phyloP scores from a whole-genome alignment of 2,113 vertebrate genomes.

The Trichechus manatus region DNA sequence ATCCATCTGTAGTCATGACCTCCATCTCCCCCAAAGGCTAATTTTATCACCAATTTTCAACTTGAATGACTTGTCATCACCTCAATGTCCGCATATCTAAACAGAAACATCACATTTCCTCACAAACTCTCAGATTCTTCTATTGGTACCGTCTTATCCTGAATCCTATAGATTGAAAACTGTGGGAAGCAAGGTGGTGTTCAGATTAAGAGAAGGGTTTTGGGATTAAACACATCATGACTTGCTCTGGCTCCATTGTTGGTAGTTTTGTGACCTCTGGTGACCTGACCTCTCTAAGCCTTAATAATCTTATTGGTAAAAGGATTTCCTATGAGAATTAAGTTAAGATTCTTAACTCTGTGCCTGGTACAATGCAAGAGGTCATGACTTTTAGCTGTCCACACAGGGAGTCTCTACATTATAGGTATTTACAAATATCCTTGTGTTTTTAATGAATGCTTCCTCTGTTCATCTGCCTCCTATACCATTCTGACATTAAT shows the following conservation, averaged over 20 bases:
- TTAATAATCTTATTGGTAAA: neutral
- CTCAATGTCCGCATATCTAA: neutral
- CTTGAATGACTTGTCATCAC: neutral
- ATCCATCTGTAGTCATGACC: neutral
- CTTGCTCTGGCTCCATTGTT: neutral
- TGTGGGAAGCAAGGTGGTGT: neutral
- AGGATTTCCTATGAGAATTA: conserved; percentile 33
- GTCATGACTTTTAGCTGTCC: neutral
- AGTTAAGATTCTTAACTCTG: neutral
- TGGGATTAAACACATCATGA: neutral
- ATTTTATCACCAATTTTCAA: neutral
- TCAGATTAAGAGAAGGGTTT: neutral
- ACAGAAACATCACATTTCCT: neutral
- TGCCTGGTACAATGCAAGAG: neutral
- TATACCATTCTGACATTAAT: neutral
- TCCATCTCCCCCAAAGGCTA: neutral
- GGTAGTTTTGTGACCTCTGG: neutral
- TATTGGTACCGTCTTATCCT: neutral
- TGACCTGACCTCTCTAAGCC: neutral
- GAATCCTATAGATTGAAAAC: neutral
- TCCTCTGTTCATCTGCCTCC: neutral
- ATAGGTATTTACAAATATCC: neutral
- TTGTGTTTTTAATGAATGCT: neutral
- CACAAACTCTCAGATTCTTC: neutral
- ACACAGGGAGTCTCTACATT: neutral